A percentile compares a stretch with the other conserved stretches of the same genome.
These are phyloP conservation scores for Rhineura floridana DNA, from an alignment of 2,113 vertebrate species.

Conservation along the genomic window DNA sequence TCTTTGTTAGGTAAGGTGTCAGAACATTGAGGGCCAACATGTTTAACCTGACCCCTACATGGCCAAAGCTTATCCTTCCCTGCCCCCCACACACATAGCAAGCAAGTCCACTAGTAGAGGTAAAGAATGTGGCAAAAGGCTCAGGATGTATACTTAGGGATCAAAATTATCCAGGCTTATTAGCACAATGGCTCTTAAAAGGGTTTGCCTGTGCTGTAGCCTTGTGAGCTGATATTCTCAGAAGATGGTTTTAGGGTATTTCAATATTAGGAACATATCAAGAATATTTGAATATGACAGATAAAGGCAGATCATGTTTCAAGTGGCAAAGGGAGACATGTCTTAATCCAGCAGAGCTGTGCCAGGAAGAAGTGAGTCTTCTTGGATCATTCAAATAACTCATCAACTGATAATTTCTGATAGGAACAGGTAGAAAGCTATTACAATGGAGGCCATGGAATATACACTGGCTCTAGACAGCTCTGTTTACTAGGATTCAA, in stretches of 20 bases:
- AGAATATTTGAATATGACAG: background rate
- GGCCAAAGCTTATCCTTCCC: background rate
- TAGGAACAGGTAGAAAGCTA: background rate
- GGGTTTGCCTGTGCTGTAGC: background rate
- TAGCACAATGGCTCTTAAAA: background rate
- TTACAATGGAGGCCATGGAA: background rate
- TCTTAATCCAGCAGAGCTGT: background rate
- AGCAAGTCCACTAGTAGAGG: background rate
- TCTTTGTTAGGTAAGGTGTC: constrained; percentile 1
- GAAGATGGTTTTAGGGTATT: background rate
- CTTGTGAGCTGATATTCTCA: background rate
- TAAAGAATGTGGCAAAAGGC: background rate
- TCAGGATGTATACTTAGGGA: background rate
- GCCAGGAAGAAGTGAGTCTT: background rate
- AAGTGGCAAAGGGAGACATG: background rate
- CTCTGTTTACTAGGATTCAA: background rate
- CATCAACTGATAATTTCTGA: background rate
- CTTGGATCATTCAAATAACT: background rate
- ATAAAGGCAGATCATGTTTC: background rate
- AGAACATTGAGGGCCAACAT: constrained; percentile 1
- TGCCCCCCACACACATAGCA: background rate
- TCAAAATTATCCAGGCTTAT: background rate
- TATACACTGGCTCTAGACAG: background rate
- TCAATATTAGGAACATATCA: background rate
- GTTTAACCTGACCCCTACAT: background rate